Evolutionary conservation across 2,888 invertebrate genomes (phyloP).

Genomic region (Halocaridina rubra): DNA sequence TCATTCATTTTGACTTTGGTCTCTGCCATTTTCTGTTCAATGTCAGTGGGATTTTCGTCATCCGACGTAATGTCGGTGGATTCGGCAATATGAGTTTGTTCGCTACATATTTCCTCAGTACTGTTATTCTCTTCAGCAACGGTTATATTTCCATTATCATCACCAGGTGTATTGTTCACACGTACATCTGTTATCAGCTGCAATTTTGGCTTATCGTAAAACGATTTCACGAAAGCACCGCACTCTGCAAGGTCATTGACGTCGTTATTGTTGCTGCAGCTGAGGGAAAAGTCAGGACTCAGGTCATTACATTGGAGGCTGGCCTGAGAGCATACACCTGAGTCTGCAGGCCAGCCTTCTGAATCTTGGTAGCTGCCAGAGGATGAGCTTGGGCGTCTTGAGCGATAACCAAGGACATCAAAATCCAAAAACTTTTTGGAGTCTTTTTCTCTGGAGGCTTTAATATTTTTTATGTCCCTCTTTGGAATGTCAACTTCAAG

Average conservation of each 20-base stretch:
- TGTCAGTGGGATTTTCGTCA: conserved; percentile 57
- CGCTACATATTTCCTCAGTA: conserved; percentile 12
- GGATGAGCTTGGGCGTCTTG: conserved; percentile 15
- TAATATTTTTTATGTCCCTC: conserved; percentile 1
- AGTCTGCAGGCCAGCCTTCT: background rate
- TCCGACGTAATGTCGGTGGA: conserved; percentile 23
- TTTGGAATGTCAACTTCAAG: conserved; percentile 34
- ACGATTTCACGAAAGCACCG: conserved; percentile 29
- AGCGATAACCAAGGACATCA: conserved; percentile 25
- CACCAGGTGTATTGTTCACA: background rate
- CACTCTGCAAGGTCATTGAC: conserved; percentile 30
- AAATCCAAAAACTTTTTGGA: conserved; percentile 22
- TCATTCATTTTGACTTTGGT: conserved; percentile 63
- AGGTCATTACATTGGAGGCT: conserved; percentile 29
- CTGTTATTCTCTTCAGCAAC: background rate
- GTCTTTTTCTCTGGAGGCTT: background rate
- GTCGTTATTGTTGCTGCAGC: conserved; percentile 18
- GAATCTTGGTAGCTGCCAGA: conserved; percentile 10
- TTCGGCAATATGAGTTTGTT: background rate
- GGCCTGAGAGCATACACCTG: background rate
- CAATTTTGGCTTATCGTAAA: conserved; percentile 51
- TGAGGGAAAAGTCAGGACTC: conserved; percentile 24
- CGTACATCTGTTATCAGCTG: background rate
- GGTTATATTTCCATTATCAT: conserved; percentile 32
- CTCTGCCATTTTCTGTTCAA: conserved; percentile 59